phyloP scores from a whole-genome alignment of 2,113 vertebrate species.

The Pica pica region DNA sequence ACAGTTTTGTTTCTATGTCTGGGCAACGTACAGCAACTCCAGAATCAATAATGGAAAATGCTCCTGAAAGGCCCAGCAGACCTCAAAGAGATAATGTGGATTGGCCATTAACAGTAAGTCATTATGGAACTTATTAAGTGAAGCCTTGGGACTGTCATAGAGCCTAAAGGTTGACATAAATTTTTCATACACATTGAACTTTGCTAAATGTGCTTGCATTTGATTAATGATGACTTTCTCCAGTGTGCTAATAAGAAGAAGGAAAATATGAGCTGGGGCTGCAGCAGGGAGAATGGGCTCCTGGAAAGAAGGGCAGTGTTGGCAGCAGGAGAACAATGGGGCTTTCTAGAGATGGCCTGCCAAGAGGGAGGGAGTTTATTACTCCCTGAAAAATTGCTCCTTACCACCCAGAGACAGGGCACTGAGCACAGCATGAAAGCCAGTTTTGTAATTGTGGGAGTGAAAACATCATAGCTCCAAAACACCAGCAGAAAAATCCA shows the following conservation, averaged over 20 bases:
- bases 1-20: neutral
- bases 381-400: neutral
- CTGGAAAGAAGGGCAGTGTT: neutral
- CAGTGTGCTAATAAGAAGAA: neutral
- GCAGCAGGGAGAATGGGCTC: neutral
- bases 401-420: neutral
- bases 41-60: slow-evolving; percentile 26
- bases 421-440: neutral
- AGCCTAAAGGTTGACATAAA: slow-evolving; percentile 63
- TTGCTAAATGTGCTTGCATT: slow-evolving; percentile 49
- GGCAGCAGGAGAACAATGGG: neutral
- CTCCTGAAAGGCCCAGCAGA: slow-evolving; percentile 31
- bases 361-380: neutral
- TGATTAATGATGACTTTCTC: slow-evolving; percentile 60
- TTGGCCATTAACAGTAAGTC: slow-evolving; percentile 28
- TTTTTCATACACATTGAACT: slow-evolving; percentile 61
- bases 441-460: neutral
- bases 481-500: neutral
- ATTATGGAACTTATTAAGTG: slow-evolving; percentile 61
- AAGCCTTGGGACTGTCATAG: slow-evolving; percentile 44
- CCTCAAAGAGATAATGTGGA: slow-evolving; percentile 34
- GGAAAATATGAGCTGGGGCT: neutral
- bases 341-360: neutral
- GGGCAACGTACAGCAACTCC: neutral
- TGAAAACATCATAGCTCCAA: neutral